phyloP scores from a whole-genome alignment of 2,113 vertebrate genomes.

The Edolisoma coerulescens region DNA sequence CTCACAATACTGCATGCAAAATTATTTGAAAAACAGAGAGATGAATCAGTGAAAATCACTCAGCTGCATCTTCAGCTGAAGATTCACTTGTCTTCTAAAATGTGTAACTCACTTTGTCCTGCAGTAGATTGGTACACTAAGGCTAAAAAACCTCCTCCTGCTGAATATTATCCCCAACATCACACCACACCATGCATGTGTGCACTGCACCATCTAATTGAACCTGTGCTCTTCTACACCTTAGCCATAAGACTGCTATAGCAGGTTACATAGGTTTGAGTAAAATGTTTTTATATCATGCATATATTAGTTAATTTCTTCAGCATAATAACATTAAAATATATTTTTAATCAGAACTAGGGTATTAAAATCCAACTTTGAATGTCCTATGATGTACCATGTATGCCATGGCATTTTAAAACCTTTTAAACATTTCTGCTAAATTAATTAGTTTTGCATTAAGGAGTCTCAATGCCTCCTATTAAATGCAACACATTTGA shows the following conservation, averaged over 20 bases:
- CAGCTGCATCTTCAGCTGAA: conserved; percentile 25
- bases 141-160: not conserved
- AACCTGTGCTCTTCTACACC: conserved; percentile 20
- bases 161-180: not conserved
- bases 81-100: conserved; percentile 37
- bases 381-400: conserved; percentile 72
- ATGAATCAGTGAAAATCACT: conserved; percentile 49
- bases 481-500: conserved; percentile 76
- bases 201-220: conserved; percentile 40
- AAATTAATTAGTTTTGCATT: conserved; percentile 80
- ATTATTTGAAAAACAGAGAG: conserved; percentile 57
- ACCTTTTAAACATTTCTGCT: conserved; percentile 79
- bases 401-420: conserved; percentile 77
- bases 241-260: conserved; percentile 29
- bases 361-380: conserved; percentile 71
- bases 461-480: conserved; percentile 68
- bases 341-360: conserved; percentile 74
- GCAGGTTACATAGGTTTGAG: conserved; percentile 65
- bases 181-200: not conserved
- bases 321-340: conserved; percentile 75
- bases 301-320: conserved; percentile 72
- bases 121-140: not conserved
- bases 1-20: conserved; percentile 56
- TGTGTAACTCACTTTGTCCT: conserved; percentile 36
- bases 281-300: conserved; percentile 68